phyloP scores from a whole-genome alignment of 1,140 invertebrate genomes.

The Arion vulgaris region DNA sequence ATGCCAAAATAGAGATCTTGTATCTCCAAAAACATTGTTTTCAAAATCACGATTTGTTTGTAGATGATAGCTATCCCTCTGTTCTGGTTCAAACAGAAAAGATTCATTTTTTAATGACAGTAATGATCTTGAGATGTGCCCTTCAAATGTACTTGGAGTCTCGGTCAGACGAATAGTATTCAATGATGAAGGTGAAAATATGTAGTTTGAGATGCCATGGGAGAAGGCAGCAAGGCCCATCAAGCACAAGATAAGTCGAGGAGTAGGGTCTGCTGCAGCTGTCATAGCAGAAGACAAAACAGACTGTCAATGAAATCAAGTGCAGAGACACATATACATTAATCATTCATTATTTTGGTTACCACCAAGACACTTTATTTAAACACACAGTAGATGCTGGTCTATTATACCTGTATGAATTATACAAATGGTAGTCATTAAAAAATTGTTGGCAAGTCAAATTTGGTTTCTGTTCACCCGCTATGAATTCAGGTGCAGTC shows the following conservation, averaged over 20 bases:
- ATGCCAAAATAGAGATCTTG: neutral
- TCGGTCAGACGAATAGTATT: neutral
- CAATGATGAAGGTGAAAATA: neutral
- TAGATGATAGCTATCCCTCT: neutral
- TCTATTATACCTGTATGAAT: no score
- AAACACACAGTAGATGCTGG: no score
- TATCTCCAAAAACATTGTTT: neutral
- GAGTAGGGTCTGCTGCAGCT: neutral
- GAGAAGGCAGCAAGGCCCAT: constrained; percentile 10
- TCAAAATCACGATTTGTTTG: neutral
- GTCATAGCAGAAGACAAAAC: neutral
- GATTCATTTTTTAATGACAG: neutral
- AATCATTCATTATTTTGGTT: no score
- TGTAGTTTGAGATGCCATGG: neutral
- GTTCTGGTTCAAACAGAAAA: neutral
- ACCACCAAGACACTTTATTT: no score
- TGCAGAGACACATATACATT: no score
- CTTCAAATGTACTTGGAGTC: no score
- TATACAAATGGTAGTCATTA: no score
- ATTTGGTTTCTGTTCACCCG: no score
- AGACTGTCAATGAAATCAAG: neutral
- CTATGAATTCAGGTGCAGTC: no score
- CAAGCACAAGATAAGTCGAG: constrained; percentile 14
- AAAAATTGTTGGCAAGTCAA: no score
- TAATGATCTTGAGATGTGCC: neutral